Evolutionary conservation across 2,888 invertebrate genomes (phyloP).

Genomic region (Neoscelio sp.): DNA sequence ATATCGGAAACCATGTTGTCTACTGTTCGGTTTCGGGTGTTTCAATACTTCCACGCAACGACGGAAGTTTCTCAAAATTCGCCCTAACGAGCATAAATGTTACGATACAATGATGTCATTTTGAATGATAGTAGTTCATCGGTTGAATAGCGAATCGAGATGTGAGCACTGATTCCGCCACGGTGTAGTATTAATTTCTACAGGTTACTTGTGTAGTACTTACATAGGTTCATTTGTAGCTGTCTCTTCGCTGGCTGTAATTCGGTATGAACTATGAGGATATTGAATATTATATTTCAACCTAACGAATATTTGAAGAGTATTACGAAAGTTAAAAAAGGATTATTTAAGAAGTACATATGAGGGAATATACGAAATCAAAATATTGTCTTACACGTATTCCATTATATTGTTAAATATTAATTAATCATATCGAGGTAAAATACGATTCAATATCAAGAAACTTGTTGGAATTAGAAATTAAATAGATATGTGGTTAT

Average conservation of each 20-base stretch:
- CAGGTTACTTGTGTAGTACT: constrained; percentile 30
- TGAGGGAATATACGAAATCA: too few species aligned
- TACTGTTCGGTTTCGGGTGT: constrained; percentile 16
- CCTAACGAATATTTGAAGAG: not conserved
- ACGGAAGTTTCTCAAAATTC: constrained; percentile 60
- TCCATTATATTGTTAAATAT: too few species aligned
- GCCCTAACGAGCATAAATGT: constrained; percentile 58
- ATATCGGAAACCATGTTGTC: constrained; percentile 39
- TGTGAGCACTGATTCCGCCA: constrained; percentile 14
- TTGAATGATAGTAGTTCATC: constrained; percentile 50
- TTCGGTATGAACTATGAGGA: constrained; percentile 21
- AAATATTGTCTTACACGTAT: too few species aligned
- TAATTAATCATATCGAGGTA: too few species aligned
- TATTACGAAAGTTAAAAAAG: not conserved
- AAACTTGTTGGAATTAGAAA: too few species aligned
- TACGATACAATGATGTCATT: constrained; percentile 38
- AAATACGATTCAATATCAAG: too few species aligned
- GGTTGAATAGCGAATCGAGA: constrained; percentile 41
- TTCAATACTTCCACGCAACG: constrained; percentile 34
- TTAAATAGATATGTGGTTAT: too few species aligned
- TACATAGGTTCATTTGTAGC: constrained; percentile 24
- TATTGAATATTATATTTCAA: constrained; percentile 28
- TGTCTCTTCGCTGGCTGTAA: constrained; percentile 19
- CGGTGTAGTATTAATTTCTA: constrained; percentile 46
- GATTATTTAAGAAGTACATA: too few species aligned